Evolutionary conservation across 2,797 vertebrate species (phyloP).

Genomic region (Hipposideros larvatus): DNA sequence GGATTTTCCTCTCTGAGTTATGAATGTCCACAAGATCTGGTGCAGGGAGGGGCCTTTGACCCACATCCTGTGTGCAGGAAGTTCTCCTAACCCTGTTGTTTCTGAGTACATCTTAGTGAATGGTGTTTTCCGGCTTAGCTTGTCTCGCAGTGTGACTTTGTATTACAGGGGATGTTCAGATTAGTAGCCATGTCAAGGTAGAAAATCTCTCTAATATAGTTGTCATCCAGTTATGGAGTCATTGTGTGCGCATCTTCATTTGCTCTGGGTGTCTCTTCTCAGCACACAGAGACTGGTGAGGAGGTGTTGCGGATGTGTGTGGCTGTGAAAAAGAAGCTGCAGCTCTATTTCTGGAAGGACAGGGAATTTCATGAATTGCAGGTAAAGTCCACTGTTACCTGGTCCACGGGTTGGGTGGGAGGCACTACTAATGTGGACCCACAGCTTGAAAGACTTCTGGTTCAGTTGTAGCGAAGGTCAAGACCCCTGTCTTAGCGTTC

Average conservation of each 20-base stretch:
- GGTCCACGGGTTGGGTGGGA: not conserved
- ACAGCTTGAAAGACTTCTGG: not conserved
- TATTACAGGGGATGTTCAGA: constrained; percentile 31
- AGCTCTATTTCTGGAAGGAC: constrained; percentile 99
- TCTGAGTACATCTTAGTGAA: not conserved
- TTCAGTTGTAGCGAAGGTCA: not conserved
- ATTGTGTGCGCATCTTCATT: not conserved
- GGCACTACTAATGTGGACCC: not conserved
- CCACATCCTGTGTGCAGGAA: not conserved
- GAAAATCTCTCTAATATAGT: not conserved
- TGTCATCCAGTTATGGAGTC: not conserved
- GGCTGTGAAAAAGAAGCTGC: constrained; percentile 97
- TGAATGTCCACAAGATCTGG: not conserved
- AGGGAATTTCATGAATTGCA: constrained; percentile 97
- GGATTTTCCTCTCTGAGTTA: not conserved
- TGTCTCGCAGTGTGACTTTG: not conserved
- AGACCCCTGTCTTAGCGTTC: not conserved
- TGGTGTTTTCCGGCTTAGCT: not conserved
- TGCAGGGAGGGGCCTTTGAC: not conserved
- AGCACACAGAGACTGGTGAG: constrained; percentile 94
- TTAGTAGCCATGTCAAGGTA: not conserved
- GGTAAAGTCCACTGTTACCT: constrained; percentile 85
- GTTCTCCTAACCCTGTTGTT: not conserved
- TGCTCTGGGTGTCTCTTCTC: constrained; percentile 63
- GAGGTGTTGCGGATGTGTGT: constrained; percentile 96